Evolutionary conservation across 2,888 invertebrate species (phyloP).

Genomic region (Pseudococcus longispinus): DNA sequence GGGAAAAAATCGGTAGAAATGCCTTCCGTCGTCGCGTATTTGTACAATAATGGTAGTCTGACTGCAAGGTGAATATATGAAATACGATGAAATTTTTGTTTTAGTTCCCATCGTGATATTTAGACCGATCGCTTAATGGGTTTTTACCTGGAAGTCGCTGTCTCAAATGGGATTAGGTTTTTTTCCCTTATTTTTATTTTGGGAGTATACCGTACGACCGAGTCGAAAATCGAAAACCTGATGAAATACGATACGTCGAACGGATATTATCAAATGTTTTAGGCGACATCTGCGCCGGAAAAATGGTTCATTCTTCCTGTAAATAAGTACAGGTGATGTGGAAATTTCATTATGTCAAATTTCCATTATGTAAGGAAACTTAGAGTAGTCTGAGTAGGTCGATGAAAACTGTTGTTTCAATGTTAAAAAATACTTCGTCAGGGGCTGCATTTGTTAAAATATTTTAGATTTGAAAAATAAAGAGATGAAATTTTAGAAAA

Average conservation of each 20-base stretch:
- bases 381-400: neutral
- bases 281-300: slow-evolving; percentile 33
- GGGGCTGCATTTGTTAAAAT: too few relatives aligned
- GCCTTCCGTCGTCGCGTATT: neutral
- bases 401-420: neutral
- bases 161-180: neutral
- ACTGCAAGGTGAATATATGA: neutral
- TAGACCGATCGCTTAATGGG: neutral
- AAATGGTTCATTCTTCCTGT: slow-evolving; percentile 11
- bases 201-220: neutral
- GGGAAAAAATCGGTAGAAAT: neutral
- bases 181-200: neutral
- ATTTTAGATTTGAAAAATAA: too few relatives aligned
- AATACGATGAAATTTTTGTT: neutral
- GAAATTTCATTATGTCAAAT: neutral
- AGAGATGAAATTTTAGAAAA: too few relatives aligned
- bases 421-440: too few relatives aligned
- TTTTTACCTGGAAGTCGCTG: neutral
- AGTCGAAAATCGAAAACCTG: slow-evolving; percentile 33
- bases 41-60: neutral
- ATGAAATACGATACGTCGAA: slow-evolving; percentile 18
- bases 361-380: neutral
- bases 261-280: slow-evolving; percentile 3
- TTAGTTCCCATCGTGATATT: neutral
- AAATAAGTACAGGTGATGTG: neutral